phyloP scores from a whole-genome alignment of 2,797 vertebrate species.

The Ctenopoma kingsleyae region DNA sequence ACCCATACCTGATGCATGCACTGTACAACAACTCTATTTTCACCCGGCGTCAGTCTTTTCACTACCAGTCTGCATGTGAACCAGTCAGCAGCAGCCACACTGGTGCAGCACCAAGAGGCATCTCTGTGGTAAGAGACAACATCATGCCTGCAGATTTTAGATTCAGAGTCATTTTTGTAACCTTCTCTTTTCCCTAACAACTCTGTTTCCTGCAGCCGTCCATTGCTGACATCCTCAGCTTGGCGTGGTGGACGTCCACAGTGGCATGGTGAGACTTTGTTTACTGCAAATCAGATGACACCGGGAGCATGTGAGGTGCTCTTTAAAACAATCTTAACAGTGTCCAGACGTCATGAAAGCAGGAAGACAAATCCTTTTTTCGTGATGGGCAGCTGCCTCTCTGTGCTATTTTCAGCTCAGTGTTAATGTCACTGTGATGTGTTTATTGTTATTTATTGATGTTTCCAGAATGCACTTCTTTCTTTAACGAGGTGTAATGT shows the following conservation, averaged over 20 bases:
- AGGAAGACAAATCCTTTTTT: not conserved
- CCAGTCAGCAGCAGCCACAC: slow-evolving; percentile 93
- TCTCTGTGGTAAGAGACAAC: slow-evolving; percentile 89
- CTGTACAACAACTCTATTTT: slow-evolving; percentile 98
- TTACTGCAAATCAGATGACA: slow-evolving; percentile 8
- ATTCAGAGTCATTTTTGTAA: not conserved
- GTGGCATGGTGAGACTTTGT: slow-evolving; percentile 91
- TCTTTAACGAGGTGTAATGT: slow-evolving; percentile 38
- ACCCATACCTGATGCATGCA: slow-evolving; percentile 95
- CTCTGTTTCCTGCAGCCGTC: slow-evolving; percentile 87
- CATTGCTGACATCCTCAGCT: slow-evolving; percentile 92
- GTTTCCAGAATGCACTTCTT: slow-evolving; percentile 8
- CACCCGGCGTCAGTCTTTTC: slow-evolving; percentile 91
- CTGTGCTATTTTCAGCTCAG: slow-evolving; percentile 28
- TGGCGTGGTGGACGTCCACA: slow-evolving; percentile 97
- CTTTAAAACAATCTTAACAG: slow-evolving; percentile 34
- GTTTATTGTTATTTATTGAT: slow-evolving; percentile 33
- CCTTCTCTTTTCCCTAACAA: slow-evolving; percentile 1
- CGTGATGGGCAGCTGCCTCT: slow-evolving; percentile 12
- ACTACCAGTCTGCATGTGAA: slow-evolving; percentile 94
- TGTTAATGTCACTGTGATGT: slow-evolving; percentile 11
- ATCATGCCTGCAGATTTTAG: not conserved
- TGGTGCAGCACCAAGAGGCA: slow-evolving; percentile 88
- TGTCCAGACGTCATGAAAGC: slow-evolving; percentile 12
- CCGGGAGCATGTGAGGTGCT: slow-evolving; percentile 3